A percentile compares a stretch with the other conserved stretches of the same genome.
Conservation (phyloP, 2,888 invertebrate species). For the Zootermopsis nevadensis region DNA sequence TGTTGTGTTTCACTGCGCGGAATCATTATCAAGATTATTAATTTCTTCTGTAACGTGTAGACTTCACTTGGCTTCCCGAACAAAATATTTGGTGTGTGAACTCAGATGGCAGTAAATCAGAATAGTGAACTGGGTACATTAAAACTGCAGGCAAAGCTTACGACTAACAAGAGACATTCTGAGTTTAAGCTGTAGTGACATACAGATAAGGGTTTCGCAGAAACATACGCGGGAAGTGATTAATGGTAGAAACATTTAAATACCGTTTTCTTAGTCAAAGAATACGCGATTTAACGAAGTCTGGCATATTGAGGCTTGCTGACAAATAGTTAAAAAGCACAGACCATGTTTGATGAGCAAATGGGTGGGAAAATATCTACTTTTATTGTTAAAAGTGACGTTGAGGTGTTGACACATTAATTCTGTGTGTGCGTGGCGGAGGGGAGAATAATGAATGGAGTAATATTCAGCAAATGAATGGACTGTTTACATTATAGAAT, state of each 20-base stretch:
- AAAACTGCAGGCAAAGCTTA: not conserved
- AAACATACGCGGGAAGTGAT: not conserved
- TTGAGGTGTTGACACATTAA: conserved; percentile 11
- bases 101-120: too few species aligned
- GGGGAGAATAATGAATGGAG: not conserved
- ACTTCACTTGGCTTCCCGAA: too few species aligned
- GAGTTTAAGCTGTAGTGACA: not conserved
- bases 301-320: not conserved
- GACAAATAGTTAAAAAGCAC: not conserved
- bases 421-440: not conserved
- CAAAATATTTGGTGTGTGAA: too few species aligned
- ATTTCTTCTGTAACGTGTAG: too few species aligned
- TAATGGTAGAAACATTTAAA: not conserved
- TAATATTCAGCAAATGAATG: conserved; percentile 26
- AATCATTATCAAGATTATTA: too few species aligned
- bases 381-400: not conserved
- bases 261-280: not conserved
- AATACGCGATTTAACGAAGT: not conserved
- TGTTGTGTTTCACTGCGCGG: too few species aligned
- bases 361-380: not conserved
- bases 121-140: not conserved
- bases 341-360: not conserved
- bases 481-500: conserved; percentile 15
- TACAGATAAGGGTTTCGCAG: not conserved
- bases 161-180: not conserved